These are phyloP conservation scores for Umimayanthus chanpuru DNA, from an alignment of 92 coral and sea anemone genomes.

Conservation along the genomic window DNA sequence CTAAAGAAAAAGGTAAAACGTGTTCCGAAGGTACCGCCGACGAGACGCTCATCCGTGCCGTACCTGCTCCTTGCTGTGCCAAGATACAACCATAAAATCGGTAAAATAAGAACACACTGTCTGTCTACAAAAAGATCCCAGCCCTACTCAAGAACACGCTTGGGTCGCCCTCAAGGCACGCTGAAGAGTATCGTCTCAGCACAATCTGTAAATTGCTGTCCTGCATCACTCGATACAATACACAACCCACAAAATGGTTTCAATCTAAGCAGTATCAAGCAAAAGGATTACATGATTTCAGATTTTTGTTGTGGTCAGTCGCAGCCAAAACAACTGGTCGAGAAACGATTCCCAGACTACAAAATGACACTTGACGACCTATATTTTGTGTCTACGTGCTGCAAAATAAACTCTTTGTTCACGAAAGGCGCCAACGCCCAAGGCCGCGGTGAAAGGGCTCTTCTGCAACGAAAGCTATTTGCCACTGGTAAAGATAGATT, in stretches of 20 bases:
- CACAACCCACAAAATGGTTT: background rate
- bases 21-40: constrained; percentile 1
- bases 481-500: background rate
- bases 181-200: background rate
- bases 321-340: background rate
- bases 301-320: background rate
- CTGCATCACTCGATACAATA: background rate
- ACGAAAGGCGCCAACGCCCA: background rate
- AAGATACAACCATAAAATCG: background rate
- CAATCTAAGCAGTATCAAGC: background rate
- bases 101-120: constrained; percentile 17
- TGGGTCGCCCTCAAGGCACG: background rate
- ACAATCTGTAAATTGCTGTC: background rate
- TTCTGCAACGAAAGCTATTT: constrained; percentile 12
- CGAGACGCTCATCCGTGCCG: background rate
- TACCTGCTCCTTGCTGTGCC: constrained; percentile 11
- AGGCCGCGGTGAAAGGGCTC: background rate
- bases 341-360: constrained; percentile 14
- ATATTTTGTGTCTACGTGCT: constrained; percentile 29
- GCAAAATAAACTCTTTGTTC: constrained; percentile 17
- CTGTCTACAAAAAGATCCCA: constrained; percentile 1
- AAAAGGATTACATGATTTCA: background rate
- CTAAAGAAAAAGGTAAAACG: constrained; percentile 1
- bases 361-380: constrained; percentile 34
- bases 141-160: constrained; percentile 9